Conservation (phyloP, 2,113 vertebrate genomes). For the Rostratula benghalensis region DNA sequence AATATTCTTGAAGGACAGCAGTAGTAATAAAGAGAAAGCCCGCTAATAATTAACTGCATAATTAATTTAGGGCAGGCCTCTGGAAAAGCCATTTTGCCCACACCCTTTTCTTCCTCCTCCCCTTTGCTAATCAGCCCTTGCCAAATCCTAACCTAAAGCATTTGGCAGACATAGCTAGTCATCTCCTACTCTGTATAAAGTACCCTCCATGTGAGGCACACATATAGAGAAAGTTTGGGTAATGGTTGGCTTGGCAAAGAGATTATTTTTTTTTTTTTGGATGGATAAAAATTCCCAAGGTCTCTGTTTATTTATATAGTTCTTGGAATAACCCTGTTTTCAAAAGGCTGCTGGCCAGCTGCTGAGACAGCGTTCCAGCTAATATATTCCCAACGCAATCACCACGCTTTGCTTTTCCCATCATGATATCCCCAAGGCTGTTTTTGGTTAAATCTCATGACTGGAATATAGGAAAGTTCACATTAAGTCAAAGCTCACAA, state of each 20-base stretch:
- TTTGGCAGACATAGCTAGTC: slow-evolving; percentile 2
- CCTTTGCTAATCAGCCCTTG: not conserved
- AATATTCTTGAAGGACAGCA: not conserved
- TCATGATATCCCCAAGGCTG: slow-evolving; percentile 65
- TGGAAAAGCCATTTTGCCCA: slow-evolving; percentile 47
- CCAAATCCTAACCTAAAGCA: slow-evolving; percentile 13
- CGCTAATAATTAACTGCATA: slow-evolving; percentile 2
- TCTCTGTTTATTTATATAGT: slow-evolving; percentile 85
- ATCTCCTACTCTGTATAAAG: slow-evolving; percentile 12
- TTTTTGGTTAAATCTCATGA: slow-evolving; percentile 68
- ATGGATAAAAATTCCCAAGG: slow-evolving; percentile 80
- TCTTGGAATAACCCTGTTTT: slow-evolving; percentile 77
- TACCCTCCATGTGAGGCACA: slow-evolving; percentile 42
- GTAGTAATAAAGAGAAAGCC: not conserved
- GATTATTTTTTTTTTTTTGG: slow-evolving; percentile 51
- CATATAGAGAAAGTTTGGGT: slow-evolving; percentile 58
- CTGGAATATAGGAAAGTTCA: slow-evolving; percentile 69
- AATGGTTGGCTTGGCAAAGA: slow-evolving; percentile 58
- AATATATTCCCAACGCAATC: slow-evolving; percentile 68
- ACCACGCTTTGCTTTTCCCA: slow-evolving; percentile 68
- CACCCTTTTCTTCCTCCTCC: not conserved
- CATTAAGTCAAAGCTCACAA: slow-evolving; percentile 30
- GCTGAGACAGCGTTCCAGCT: slow-evolving; percentile 71
- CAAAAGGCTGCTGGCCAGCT: slow-evolving; percentile 71
- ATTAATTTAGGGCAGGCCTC: not conserved